Evolutionary conservation across 2,888 invertebrate species (phyloP).

Genomic region (Meteorus cinctellus): DNA sequence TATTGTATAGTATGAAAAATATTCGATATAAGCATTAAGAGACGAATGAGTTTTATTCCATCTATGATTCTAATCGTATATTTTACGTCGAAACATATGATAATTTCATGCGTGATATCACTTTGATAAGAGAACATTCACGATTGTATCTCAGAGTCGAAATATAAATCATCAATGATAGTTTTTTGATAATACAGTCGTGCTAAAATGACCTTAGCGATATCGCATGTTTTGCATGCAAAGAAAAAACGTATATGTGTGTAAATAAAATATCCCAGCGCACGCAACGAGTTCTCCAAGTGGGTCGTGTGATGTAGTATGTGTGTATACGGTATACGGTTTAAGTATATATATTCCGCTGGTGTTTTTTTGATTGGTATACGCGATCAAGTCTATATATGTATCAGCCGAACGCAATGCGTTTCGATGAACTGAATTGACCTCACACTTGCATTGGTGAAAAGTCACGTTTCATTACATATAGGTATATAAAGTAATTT

Average conservation of each 20-base stretch:
- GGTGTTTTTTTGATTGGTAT: conserved; percentile 17
- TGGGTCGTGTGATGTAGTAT: conserved; percentile 37
- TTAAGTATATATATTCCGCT: conserved; percentile 35
- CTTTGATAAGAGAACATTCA: neutral
- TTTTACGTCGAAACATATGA: neutral
- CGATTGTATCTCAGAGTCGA: neutral
- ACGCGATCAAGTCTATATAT: conserved; percentile 34
- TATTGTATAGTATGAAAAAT: too few relatives aligned
- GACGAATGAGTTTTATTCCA: too few relatives aligned
- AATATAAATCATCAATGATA: conserved; percentile 9
- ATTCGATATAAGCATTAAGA: too few relatives aligned
- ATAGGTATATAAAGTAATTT: neutral
- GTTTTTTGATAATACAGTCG: neutral
- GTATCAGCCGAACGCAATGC: conserved; percentile 39
- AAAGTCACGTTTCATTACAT: conserved; percentile 32
- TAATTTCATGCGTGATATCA: neutral
- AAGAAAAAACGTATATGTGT: conserved; percentile 28
- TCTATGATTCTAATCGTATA: too few relatives aligned
- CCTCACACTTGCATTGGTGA: conserved; percentile 45
- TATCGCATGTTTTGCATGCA: neutral
- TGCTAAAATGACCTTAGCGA: neutral
- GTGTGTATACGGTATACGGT: neutral
- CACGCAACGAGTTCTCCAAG: conserved; percentile 41
- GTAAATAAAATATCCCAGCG: conserved; percentile 21
- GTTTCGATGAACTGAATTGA: conserved; percentile 47